These are phyloP conservation scores for Sebastes ruberrimus DNA, from an alignment of 2,797 vertebrate genomes.

Conservation along the genomic window DNA sequence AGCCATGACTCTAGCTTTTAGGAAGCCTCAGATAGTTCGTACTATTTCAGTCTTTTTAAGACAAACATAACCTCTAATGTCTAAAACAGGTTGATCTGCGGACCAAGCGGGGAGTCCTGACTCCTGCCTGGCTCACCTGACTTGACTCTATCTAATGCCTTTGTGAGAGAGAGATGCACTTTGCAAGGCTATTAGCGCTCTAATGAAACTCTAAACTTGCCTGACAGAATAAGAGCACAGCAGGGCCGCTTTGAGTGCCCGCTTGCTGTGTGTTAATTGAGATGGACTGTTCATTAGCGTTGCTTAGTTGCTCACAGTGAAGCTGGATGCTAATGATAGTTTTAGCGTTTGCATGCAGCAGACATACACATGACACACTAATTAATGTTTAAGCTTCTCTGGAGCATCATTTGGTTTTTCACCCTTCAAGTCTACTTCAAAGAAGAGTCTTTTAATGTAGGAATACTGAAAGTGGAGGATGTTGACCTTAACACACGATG, in stretches of 20 bases:
- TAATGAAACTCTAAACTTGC: constrained; percentile 65
- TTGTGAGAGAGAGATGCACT: constrained; percentile 31
- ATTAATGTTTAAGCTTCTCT: constrained; percentile 9
- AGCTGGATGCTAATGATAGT: constrained; percentile 53
- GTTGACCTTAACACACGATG: constrained; percentile 79
- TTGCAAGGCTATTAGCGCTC: constrained; percentile 47
- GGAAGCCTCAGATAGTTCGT: not conserved
- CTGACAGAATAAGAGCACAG: constrained; percentile 60
- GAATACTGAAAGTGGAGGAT: not conserved
- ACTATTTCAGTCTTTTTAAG: not conserved
- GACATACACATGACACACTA: constrained; percentile 7
- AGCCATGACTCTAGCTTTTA: not conserved
- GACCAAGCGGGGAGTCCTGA: not conserved
- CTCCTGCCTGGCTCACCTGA: constrained; percentile 27
- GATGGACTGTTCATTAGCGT: constrained; percentile 66
- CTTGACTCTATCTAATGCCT: constrained; percentile 32
- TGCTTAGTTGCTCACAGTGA: constrained; percentile 58
- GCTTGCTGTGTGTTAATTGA: constrained; percentile 68
- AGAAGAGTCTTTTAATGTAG: not conserved
- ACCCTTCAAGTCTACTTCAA: constrained; percentile 20
- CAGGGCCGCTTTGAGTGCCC: constrained; percentile 38
- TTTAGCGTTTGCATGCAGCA: constrained; percentile 25
- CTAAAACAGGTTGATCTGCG: not conserved
- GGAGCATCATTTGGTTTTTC: not conserved
- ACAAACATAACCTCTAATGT: not conserved